Conservation (phyloP, 2,113 vertebrate genomes). For the Setophaga kirtlandii region DNA sequence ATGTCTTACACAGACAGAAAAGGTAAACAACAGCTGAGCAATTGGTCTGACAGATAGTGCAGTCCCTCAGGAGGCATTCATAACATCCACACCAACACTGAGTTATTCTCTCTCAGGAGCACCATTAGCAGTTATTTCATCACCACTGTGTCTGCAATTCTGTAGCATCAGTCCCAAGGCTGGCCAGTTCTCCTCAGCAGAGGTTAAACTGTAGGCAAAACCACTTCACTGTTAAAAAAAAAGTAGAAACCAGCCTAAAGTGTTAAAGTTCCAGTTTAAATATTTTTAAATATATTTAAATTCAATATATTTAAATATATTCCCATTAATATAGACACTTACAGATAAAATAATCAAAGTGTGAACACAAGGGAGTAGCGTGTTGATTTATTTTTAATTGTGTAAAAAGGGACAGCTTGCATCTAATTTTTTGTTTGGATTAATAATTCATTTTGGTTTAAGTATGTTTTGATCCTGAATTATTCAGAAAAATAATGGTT, state of each 20-base stretch:
- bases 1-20: neutral
- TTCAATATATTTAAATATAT: too few relatives aligned
- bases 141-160: neutral
- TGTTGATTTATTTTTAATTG: neutral
- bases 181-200: neutral
- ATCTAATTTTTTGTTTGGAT: neutral
- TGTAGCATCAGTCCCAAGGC: neutral
- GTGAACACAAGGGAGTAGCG: neutral
- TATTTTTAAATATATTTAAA: too few relatives aligned
- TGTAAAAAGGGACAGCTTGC: neutral
- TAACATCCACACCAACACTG: neutral
- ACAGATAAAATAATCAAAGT: neutral
- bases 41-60: neutral
- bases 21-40: neutral
- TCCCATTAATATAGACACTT: neutral
- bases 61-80: neutral
- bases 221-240: neutral
- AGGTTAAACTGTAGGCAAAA: neutral
- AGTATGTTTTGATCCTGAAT: neutral
- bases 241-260: neutral
- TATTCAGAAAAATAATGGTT: neutral
- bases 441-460: neutral
- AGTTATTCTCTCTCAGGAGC: neutral
- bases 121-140: neutral
- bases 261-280: neutral